These are phyloP conservation scores for Denticeps clupeoides DNA, from an alignment of 2,797 vertebrate species.

Conservation along the genomic window DNA sequence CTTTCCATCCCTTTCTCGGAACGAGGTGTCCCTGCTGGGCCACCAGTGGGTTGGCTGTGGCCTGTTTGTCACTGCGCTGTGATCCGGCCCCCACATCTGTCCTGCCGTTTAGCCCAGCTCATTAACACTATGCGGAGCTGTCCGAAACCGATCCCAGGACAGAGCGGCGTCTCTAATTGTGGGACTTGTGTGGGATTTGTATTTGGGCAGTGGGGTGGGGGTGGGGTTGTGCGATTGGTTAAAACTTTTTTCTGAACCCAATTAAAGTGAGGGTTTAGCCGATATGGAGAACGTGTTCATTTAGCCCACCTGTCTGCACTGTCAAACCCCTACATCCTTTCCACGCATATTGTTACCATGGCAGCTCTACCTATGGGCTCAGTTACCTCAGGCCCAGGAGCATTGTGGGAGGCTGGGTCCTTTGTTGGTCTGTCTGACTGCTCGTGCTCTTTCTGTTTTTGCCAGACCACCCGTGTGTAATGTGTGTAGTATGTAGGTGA, in stretches of 20 bases:
- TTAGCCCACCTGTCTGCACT: slow-evolving; percentile 37
- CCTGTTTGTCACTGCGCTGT: slow-evolving; percentile 8
- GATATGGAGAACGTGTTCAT: slow-evolving; percentile 45
- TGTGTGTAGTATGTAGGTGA: too few species aligned
- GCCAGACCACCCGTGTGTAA: too few species aligned
- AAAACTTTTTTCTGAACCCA: slow-evolving; percentile 51
- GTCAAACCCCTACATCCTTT: slow-evolving; percentile 37
- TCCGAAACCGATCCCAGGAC: slow-evolving; percentile 21
- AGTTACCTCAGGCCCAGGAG: background rate
- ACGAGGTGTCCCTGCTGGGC: too few species aligned
- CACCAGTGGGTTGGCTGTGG: slow-evolving; percentile 2
- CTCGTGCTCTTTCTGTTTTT: background rate
- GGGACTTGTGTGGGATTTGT: slow-evolving; percentile 18
- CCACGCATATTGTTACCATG: slow-evolving; percentile 25
- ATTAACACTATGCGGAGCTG: slow-evolving; percentile 13
- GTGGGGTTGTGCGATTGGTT: slow-evolving; percentile 49
- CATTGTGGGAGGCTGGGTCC: background rate
- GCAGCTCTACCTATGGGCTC: slow-evolving; percentile 16
- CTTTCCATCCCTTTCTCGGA: background rate
- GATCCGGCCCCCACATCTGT: slow-evolving; percentile 4
- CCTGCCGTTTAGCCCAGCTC: slow-evolving; percentile 16
- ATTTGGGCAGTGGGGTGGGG: slow-evolving; percentile 9
- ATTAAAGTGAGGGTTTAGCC: slow-evolving; percentile 59
- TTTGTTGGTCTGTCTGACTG: background rate
- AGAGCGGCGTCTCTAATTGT: slow-evolving; percentile 17